A percentile compares a stretch with the other conserved stretches of the same genome.
Evolutionary conservation across 2,113 vertebrate genomes (phyloP).

Genomic region (Zosterops japonicus): DNA sequence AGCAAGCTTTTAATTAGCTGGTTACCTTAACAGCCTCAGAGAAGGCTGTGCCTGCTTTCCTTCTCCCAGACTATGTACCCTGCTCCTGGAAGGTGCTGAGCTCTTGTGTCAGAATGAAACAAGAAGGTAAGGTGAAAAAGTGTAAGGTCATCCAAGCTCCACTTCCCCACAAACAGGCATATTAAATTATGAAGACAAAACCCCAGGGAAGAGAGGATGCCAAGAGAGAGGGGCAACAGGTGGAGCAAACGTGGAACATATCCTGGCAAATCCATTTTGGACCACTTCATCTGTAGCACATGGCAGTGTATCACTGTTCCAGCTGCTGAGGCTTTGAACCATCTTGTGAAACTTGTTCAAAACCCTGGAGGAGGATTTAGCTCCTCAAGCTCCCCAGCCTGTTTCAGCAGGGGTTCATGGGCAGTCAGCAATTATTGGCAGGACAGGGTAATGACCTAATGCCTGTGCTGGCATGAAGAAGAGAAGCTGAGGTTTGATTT

Average conservation of each 20-base stretch:
- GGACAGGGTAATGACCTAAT: neutral
- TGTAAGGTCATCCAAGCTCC: neutral
- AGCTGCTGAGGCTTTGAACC: conserved; percentile 29
- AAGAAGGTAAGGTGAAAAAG: neutral
- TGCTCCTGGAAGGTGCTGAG: neutral
- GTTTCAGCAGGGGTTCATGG: neutral
- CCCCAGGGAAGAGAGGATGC: neutral
- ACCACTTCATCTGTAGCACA: neutral
- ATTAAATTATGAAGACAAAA: neutral
- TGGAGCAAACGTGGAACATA: neutral
- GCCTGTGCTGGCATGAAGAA: neutral
- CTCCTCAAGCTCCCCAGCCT: neutral
- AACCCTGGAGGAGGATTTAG: neutral
- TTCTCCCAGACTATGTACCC: neutral
- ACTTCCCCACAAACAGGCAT: neutral
- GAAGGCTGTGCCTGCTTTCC: neutral
- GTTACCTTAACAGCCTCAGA: neutral
- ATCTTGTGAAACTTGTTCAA: neutral
- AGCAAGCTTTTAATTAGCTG: neutral
- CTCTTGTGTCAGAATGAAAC: neutral
- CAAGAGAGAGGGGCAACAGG: neutral
- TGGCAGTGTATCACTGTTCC: neutral
- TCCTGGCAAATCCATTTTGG: conserved; percentile 32
- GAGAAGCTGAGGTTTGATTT: neutral
- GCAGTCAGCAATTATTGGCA: neutral